A percentile compares a stretch with the other conserved stretches of the same genome.
Conservation (phyloP, 2,888 invertebrate genomes). For the Apamea crenata region DNA sequence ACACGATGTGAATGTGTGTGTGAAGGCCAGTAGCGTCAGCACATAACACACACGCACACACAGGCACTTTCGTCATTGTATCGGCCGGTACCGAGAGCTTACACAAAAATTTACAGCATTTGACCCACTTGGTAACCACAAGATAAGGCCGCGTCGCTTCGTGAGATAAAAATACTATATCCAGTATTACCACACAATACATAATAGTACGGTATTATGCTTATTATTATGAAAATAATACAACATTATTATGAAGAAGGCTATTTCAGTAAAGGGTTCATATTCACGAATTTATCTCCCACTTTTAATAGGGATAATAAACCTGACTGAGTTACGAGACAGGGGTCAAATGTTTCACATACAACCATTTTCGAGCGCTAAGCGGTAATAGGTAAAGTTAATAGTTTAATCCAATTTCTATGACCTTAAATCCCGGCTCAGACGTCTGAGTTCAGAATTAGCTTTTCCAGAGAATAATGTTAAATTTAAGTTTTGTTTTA, state of each 20-base stretch:
- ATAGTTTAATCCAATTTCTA: slow-evolving; percentile 69
- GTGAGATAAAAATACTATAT: neutral
- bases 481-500: no score
- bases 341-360: slow-evolving; percentile 59
- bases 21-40: neutral
- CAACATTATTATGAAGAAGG: slow-evolving; percentile 9
- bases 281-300: slow-evolving; percentile 35
- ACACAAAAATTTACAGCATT: neutral
- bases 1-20: neutral
- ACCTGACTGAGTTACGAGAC: slow-evolving; percentile 48
- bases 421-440: slow-evolving; percentile 67
- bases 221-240: slow-evolving; percentile 1
- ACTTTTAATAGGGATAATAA: slow-evolving; percentile 51
- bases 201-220: neutral
- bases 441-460: slow-evolving; percentile 69
- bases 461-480: slow-evolving; percentile 55
- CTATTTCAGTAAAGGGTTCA: slow-evolving; percentile 21
- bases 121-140: neutral
- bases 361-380: slow-evolving; percentile 53
- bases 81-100: no score
- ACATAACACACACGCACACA: neutral
- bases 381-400: slow-evolving; percentile 63
- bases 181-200: neutral
- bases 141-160: neutral
- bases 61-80: no score